Conservation (phyloP, 1,140 invertebrate genomes). For the Centruroides sculpturatus region DNA sequence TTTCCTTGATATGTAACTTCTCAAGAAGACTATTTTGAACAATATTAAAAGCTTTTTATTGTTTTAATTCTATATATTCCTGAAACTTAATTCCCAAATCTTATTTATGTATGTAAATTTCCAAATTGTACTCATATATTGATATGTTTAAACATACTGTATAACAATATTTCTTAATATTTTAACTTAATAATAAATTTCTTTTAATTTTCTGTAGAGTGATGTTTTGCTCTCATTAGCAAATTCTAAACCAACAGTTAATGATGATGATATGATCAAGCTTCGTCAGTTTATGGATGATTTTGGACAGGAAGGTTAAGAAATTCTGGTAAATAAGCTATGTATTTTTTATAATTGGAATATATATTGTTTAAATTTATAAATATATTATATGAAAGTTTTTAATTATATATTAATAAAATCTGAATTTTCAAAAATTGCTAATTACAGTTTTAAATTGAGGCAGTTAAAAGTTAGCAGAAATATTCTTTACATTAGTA, state of each 20-base stretch:
- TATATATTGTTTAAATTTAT: too few relatives aligned
- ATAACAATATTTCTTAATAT: neutral
- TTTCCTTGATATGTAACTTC: too few relatives aligned
- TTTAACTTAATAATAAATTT: neutral
- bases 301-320: constrained; percentile 95
- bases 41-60: too few relatives aligned
- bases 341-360: too few relatives aligned
- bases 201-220: constrained; percentile 39
- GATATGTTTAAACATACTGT: neutral
- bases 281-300: constrained; percentile 92
- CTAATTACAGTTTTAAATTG: too few relatives aligned
- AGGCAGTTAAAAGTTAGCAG: too few relatives aligned
- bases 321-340: neutral
- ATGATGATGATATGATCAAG: constrained; percentile 88
- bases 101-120: neutral
- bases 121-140: neutral
- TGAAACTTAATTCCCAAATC: neutral
- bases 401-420: too few relatives aligned
- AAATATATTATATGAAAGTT: too few relatives aligned
- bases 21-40: too few relatives aligned
- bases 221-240: constrained; percentile 87
- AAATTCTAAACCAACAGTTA: constrained; percentile 94
- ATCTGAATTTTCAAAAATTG: too few relatives aligned
- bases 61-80: neutral
- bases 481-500: too few relatives aligned